Conservation (phyloP, 1,140 invertebrate genomes). For the Cyclina sinensis region DNA sequence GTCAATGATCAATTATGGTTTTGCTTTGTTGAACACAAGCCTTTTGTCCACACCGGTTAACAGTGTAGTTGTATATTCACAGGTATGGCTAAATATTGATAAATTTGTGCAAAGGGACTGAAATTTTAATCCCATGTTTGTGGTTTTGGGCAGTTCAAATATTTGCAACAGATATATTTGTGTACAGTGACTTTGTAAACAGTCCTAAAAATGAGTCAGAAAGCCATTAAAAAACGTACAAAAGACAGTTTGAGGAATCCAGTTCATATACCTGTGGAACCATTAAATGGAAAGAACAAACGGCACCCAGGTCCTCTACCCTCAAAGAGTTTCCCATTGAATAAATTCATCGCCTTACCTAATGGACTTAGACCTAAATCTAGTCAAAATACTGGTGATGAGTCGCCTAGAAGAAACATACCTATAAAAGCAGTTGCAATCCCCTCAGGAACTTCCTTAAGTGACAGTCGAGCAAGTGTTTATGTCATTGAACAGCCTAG, state of each 20-base stretch:
- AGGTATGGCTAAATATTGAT: constrained; percentile 45
- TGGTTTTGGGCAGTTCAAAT: constrained; percentile 17
- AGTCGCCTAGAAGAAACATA: constrained; percentile 67
- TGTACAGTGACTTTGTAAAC: constrained; percentile 30
- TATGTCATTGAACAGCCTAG: constrained; percentile 41
- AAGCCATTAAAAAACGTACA: constrained; percentile 67
- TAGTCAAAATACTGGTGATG: constrained; percentile 53
- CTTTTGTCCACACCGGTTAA: constrained; percentile 40
- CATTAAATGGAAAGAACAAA: constrained; percentile 21
- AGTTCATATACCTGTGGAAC: constrained; percentile 11
- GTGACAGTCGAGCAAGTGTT: constrained; percentile 51
- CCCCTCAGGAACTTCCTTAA: constrained; percentile 63
- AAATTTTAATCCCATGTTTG: constrained; percentile 35
- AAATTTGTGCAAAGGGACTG: constrained; percentile 9
- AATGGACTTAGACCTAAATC: constrained; percentile 72
- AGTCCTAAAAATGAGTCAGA: constrained; percentile 67
- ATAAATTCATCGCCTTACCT: constrained; percentile 77
- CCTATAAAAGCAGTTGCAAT: constrained; percentile 73
- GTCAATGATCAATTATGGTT: constrained; percentile 23
- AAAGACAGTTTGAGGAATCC: constrained; percentile 40
- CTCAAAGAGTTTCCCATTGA: constrained; percentile 69
- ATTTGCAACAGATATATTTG: constrained; percentile 37
- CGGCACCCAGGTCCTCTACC: constrained; percentile 25
- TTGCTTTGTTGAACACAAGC: constrained; percentile 40
- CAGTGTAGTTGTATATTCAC: constrained; percentile 35